Evolutionary conservation across 2,113 vertebrate species (phyloP).

Genomic region (Zapornia atra): DNA sequence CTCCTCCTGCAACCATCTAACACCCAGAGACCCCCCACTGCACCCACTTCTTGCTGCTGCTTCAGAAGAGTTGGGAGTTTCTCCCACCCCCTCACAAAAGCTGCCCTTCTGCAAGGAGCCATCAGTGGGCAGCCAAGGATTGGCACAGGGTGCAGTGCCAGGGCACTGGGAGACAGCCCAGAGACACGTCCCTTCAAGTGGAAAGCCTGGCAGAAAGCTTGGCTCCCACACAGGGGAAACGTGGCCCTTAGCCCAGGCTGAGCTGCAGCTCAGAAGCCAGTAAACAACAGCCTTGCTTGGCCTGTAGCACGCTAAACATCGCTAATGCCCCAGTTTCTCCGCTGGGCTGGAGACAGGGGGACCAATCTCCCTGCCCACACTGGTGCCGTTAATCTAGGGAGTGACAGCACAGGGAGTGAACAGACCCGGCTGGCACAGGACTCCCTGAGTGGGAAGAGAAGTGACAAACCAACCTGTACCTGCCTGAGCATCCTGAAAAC

Average conservation of each 20-base stretch:
- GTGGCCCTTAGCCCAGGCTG: background rate
- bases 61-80: too few species aligned
- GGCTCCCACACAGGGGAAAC: background rate
- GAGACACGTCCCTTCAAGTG: background rate
- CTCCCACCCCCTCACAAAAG: background rate
- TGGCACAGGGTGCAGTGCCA: background rate
- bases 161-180: accelerated
- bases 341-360: background rate
- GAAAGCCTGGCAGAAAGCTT: background rate
- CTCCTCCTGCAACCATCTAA: accelerated
- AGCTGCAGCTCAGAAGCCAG: background rate
- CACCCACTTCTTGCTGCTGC: background rate
- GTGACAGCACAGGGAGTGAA: accelerated
- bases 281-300: background rate
- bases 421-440: background rate
- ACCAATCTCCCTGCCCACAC: background rate
- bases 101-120: background rate
- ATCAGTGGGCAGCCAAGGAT: accelerated
- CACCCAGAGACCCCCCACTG: accelerated
- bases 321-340: background rate
- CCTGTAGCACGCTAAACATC: background rate
- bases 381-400: background rate
- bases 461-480: background rate
- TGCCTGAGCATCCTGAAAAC: background rate
- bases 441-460: background rate